Evolutionary conservation across 2,797 vertebrate species (phyloP), one percentile per base, ranked within the genome.

Genomic region (Chaetophractus vellerosus): DNA sequence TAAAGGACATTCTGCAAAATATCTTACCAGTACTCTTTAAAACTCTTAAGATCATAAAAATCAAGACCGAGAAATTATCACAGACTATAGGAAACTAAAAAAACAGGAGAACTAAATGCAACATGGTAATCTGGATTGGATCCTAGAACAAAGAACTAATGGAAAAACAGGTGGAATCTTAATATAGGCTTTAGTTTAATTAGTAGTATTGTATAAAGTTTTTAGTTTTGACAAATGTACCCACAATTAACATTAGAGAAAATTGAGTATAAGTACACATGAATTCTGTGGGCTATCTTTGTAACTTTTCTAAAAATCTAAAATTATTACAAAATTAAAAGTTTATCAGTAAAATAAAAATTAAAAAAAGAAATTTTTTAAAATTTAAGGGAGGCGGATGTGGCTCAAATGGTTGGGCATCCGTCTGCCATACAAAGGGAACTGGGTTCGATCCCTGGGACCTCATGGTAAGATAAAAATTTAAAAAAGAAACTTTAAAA

Each of bases 281-380:
- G 6, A 1, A 21, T 14, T 72, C 52, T 85, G 41, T 82, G 31
- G 68, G n/a, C 19, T 68, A 45, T 55, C 18, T 71, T 75, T 63
- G n/a, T 16, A 85, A 68, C 31, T 94, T 74, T 94, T 36, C 8
- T 9, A n/a, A 38, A 93, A 93, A 63, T 74, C 21, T 16, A 85
- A 85, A 74, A 19, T 33, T 50, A 48, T 86, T 92, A 50, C 3
- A 50, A 78, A 88, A 45, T 19, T 18, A 90, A 80, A 33, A 11
- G 31, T 69, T 52, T 82, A 18, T 68, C 88, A n/a, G n/a, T n/a
- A n/a, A n/a, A n/a, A n/a, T n/a, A n/a, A n/a, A n/a, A n/a, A n/a
- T n/a, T n/a, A n/a, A n/a, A n/a, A n/a, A n/a, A n/a, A n/a, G n/a
- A n/a, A n/a, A n/a, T n/a, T n/a, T n/a, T n/a, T n/a, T n/a, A n/a